Percentiles rank a stretch among this genome's conserved stretches.
phyloP scores from a whole-genome alignment of 2,888 invertebrate species.

The Apamea epomidion region DNA sequence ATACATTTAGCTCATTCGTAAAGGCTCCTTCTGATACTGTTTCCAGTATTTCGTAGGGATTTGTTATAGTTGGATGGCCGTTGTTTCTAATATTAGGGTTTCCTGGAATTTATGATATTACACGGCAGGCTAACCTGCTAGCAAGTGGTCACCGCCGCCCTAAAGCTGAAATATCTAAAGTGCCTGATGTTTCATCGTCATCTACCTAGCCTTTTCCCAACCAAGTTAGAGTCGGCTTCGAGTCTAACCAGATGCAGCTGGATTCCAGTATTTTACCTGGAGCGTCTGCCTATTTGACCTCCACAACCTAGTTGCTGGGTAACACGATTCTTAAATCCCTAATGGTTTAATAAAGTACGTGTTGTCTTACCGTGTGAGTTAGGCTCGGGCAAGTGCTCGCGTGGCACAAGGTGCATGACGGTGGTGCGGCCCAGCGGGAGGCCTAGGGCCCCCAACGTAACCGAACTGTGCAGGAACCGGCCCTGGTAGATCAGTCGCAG shows the following conservation, averaged over 20 bases:
- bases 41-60: not conserved
- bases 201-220: not conserved
- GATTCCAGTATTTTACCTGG: not conserved
- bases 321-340: not conserved
- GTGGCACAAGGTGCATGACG: conserved; percentile 99
- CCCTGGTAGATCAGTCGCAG: conserved; percentile 99
- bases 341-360: not conserved
- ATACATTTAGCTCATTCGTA: not conserved
- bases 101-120: not conserved
- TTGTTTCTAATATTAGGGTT: not conserved
- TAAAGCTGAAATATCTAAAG: not conserved
- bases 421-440: conserved; percentile 99
- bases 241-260: not conserved
- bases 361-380: conserved; percentile 96
- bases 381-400: conserved; percentile 99
- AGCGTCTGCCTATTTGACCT: not conserved
- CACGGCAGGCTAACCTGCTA: no score
- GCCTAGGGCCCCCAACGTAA: conserved; percentile 99
- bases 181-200: not conserved
- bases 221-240: no score
- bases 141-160: not conserved
- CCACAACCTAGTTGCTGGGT: not conserved
- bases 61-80: not conserved
- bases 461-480: conserved; percentile 99
- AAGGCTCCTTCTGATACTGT: not conserved